Evolutionary conservation across 2,797 vertebrate species (phyloP).

Genomic region (Fringilla coelebs): DNA sequence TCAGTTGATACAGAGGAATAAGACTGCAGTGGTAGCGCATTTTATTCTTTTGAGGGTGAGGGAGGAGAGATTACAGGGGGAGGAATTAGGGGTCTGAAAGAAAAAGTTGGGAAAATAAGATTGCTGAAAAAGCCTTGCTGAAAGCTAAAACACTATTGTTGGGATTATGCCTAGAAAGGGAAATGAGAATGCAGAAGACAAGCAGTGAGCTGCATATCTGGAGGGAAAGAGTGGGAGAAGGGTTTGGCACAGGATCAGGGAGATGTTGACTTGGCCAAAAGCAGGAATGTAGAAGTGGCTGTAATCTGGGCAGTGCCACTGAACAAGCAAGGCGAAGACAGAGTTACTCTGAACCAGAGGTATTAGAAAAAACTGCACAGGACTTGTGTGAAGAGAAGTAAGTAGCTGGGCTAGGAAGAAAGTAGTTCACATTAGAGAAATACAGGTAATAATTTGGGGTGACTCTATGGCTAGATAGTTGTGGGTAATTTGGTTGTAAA

Average conservation of each 20-base stretch:
- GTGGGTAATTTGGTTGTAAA: neutral
- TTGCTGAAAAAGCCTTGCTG: neutral
- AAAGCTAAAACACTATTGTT: neutral
- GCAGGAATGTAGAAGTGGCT: neutral
- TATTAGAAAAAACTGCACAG: neutral
- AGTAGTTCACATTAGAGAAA: neutral
- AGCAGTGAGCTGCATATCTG: neutral
- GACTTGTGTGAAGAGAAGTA: neutral
- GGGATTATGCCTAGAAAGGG: neutral
- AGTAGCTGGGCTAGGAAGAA: neutral
- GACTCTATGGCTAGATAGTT: neutral
- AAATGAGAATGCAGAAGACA: neutral
- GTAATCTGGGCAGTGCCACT: neutral
- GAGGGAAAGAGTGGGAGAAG: neutral
- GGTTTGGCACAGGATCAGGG: neutral
- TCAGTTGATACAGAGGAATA: neutral
- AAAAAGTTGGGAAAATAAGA: slow-evolving; percentile 16
- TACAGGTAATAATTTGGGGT: neutral
- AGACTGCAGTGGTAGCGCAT: neutral
- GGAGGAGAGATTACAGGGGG: neutral
- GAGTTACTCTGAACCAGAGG: neutral
- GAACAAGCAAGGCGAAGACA: neutral
- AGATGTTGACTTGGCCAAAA: slow-evolving; percentile 2
- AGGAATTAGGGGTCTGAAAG: slow-evolving; percentile 5
- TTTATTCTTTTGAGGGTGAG: slow-evolving; percentile 7